These are phyloP conservation scores for Apogon talboti DNA, from an alignment of 2,797 vertebrate species.

Conservation along the genomic window DNA sequence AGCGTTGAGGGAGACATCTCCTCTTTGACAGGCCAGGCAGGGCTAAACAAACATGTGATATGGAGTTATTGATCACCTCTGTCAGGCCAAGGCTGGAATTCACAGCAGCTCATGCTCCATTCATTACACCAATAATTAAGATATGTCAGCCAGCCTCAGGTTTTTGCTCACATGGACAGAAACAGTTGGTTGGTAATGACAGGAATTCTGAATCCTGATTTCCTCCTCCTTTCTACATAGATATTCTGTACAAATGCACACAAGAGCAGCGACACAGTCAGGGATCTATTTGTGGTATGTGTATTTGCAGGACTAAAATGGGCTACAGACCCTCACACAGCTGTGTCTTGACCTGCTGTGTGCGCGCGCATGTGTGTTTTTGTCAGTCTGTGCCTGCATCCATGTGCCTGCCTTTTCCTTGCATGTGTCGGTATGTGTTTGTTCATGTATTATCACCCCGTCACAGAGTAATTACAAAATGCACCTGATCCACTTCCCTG, in stretches of 20 bases:
- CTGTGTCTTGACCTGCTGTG: slow-evolving; percentile 62
- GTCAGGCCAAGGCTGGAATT: slow-evolving; percentile 60
- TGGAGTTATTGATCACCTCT: slow-evolving; percentile 71
- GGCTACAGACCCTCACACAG: slow-evolving; percentile 55
- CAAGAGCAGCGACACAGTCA: slow-evolving; percentile 26
- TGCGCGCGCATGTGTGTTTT: not conserved
- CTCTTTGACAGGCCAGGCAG: slow-evolving; percentile 23
- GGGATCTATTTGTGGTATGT: slow-evolving; percentile 36
- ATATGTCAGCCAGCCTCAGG: slow-evolving; percentile 51
- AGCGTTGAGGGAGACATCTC: slow-evolving; percentile 9
- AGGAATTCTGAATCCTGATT: slow-evolving; percentile 38
- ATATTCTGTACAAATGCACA: slow-evolving; percentile 19
- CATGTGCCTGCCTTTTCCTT: slow-evolving; percentile 4
- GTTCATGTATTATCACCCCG: slow-evolving; percentile 26
- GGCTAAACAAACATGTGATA: slow-evolving; percentile 55
- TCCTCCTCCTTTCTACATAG: slow-evolving; percentile 11
- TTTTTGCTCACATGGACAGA: slow-evolving; percentile 40
- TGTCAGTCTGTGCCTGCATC: slow-evolving; percentile 5
- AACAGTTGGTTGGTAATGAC: slow-evolving; percentile 49
- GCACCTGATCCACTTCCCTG: slow-evolving; percentile 60
- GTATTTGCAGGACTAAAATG: slow-evolving; percentile 54
- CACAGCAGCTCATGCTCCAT: slow-evolving; percentile 56
- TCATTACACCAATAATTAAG: slow-evolving; percentile 67
- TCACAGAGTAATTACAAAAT: slow-evolving; percentile 65
- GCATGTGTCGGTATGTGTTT: slow-evolving; percentile 23